Percentiles rank a stretch among this genome's conserved stretches.
phyloP scores from a whole-genome alignment of 2,113 vertebrate genomes.

The Erpornis zantholeuca region DNA sequence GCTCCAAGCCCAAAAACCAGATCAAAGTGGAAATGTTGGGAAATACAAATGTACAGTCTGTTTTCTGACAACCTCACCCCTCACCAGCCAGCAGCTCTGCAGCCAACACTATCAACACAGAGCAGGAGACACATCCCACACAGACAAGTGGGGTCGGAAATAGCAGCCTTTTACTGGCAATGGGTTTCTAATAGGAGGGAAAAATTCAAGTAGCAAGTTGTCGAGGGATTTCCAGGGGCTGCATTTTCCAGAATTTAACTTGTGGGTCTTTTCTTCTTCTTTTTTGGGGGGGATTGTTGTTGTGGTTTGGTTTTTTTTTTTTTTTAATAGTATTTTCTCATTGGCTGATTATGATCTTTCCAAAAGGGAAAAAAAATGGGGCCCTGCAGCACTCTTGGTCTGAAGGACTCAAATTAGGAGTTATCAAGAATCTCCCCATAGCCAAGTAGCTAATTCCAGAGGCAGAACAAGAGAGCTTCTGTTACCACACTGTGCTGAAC shows the following conservation, averaged over 20 bases:
- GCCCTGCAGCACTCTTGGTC: not conserved
- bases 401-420: conserved; percentile 13
- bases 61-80: conserved; percentile 30
- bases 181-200: not conserved
- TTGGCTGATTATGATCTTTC: conserved; percentile 14
- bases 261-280: not conserved
- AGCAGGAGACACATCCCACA: not conserved
- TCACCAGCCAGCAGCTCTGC: not conserved
- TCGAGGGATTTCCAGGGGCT: not conserved
- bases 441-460: conserved; percentile 33
- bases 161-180: not conserved
- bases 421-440: conserved; percentile 60
- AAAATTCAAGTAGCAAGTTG: not conserved
- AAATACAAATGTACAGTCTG: conserved; percentile 26
- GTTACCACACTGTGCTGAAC: conserved; percentile 53
- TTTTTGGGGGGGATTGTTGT: too few species aligned
- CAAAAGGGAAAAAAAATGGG: not conserved
- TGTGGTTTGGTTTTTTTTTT: too few species aligned
- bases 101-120: not conserved
- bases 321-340: not conserved
- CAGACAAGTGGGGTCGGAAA: not conserved
- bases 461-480: conserved; percentile 67
- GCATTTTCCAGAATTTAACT: not conserved
- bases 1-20: conserved; percentile 19
- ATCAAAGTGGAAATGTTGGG: conserved; percentile 58